Base-by-base conservation (phyloP, 2,797 vertebrate genomes). In the Gallinago nigripennis region DNA sequence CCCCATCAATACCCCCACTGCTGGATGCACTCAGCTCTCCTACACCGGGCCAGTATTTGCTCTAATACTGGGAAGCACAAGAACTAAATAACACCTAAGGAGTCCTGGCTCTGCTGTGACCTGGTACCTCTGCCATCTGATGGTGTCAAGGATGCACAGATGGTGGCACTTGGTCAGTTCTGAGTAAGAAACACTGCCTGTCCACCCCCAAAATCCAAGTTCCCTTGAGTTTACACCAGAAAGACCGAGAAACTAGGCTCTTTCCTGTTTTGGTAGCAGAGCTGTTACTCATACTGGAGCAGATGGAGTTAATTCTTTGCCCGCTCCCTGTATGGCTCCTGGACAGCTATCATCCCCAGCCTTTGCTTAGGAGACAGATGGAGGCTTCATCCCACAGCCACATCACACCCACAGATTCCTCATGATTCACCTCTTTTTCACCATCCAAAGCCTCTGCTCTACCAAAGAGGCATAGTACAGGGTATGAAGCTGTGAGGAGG, bases 351-450 rank as follows among this genome's bases (percentile, higher is more conserved):
- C 64, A 69, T 77, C 69, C 81, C 57, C 56, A 86, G 85, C 82
- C 80, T 73, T 56, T 3, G 23, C 83, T 39, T 63, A 35, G 57
- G 61, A 94, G 69, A 84, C 96, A 96, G 91, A 95, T 93, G 95
- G 88, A 93, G 35, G 37, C 35, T 90, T n/a, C 92, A 90, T 88
- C 88, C 88, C 90, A 96, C 92, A 88, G 79, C 70, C 87, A 79
- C 60, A 82, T 73, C 85, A 79, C 94, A 82, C 95, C 94, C 77
- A 94, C 88, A 68, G 81, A 39, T 51, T 88, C 60, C 60, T 84
- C 48, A 31, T 96, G 94, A 96, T 85, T 97, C 94, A 96, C 93
- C 68, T 92, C 58, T 58, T 65, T 77, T 72, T 70, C 78, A 88
- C 28, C 63, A 92, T 9, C 54, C 72, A 90, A 41, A 87, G 88